Conservation (phyloP, 2,888 invertebrate species). For the Diarsia mendica region DNA sequence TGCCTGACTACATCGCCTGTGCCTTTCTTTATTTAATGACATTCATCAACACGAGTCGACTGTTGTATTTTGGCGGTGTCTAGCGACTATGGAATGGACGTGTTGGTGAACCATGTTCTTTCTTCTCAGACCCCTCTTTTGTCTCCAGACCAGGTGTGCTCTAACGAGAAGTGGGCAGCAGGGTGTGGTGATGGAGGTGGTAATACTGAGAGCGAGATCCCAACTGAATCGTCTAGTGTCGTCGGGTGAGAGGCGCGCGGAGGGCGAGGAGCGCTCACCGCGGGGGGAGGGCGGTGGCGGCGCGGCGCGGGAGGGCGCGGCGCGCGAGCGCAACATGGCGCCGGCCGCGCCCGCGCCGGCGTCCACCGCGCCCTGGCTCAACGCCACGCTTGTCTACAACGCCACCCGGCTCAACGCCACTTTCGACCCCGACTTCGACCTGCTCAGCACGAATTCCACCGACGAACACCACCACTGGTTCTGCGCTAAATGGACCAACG, state of each 20-base stretch:
- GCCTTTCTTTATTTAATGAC: background rate
- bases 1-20: background rate
- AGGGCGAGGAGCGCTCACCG: conserved; percentile 71
- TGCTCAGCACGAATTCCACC: conserved; percentile 86
- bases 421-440: conserved; percentile 88
- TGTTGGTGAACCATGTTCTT: background rate
- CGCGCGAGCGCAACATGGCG: conserved; percentile 82
- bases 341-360: conserved; percentile 87
- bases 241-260: conserved; percentile 80
- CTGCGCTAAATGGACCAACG: conserved; percentile 95
- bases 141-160: conserved; percentile 73
- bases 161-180: conserved; percentile 75
- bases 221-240: conserved; percentile 91
- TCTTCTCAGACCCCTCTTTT: conserved; percentile 18
- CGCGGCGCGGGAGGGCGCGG: conserved; percentile 76
- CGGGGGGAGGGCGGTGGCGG: conserved; percentile 69
- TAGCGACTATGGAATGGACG: background rate
- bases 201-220: conserved; percentile 91
- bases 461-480: conserved; percentile 88
- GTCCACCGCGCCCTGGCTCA: conserved; percentile 88
- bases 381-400: conserved; percentile 90
- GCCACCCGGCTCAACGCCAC: conserved; percentile 88
- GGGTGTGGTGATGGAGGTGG: conserved; percentile 90
- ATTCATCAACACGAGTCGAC: background rate
- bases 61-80: background rate